Conservation (phyloP, 23 tunicate species). For the Phallusia fumigata region DNA sequence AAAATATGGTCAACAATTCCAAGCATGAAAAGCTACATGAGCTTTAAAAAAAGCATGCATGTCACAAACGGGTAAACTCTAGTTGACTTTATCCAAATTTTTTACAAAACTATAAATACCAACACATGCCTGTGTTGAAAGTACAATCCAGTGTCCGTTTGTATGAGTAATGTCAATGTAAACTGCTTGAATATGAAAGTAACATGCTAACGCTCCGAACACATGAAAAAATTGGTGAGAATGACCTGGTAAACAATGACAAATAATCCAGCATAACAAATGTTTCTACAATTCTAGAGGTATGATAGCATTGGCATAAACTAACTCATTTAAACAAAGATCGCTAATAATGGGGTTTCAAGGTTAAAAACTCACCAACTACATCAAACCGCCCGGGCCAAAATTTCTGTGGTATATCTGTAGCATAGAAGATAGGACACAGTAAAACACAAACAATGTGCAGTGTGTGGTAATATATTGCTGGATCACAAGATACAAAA, state of each 20-base stretch:
- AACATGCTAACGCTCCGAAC: constrained; percentile 41
- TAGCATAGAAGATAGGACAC: constrained; percentile 44
- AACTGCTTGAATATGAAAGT: constrained; percentile 58
- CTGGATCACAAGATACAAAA: constrained; percentile 17
- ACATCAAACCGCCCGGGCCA: constrained; percentile 79
- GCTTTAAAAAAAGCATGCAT: too few relatives aligned
- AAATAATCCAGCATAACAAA: too few relatives aligned
- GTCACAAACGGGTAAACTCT: too few relatives aligned
- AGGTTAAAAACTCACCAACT: constrained; percentile 34
- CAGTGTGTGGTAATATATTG: constrained; percentile 25
- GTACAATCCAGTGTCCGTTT: constrained; percentile 1
- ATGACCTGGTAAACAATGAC: constrained; percentile 37
- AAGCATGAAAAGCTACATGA: too few relatives aligned
- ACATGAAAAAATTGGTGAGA: constrained; percentile 79
- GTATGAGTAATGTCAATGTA: constrained; percentile 29
- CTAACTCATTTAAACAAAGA: neutral
- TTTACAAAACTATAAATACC: too few relatives aligned
- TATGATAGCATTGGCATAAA: too few relatives aligned
- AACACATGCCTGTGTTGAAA: neutral
- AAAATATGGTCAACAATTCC: too few relatives aligned
- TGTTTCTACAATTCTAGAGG: too few relatives aligned
- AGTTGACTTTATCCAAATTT: too few relatives aligned
- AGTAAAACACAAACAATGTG: constrained; percentile 38
- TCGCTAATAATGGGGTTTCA: neutral
- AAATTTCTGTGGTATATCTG: constrained; percentile 61